Evolutionary conservation across 1,140 invertebrate species (phyloP).

Genomic region (Panagrolaimus sp.): DNA sequence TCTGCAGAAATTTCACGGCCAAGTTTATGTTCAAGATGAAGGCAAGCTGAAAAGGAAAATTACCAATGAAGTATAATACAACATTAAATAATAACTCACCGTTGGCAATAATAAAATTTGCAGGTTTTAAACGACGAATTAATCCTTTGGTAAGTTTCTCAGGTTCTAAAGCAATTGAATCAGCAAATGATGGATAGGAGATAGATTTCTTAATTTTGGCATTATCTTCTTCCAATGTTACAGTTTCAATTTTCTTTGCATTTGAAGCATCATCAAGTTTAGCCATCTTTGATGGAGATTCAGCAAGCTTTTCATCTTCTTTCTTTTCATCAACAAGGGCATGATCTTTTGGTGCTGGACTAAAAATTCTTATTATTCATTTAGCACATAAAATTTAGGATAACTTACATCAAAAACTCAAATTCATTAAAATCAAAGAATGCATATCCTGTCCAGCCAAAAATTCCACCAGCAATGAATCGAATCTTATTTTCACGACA

Average conservation of each 20-base stretch:
- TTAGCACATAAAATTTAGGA: too few species aligned
- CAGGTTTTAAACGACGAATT: conserved; percentile 23
- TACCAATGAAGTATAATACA: not conserved
- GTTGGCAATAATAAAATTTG: conserved; percentile 19
- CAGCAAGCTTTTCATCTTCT: conserved; percentile 34
- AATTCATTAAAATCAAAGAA: conserved; percentile 82
- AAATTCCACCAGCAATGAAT: conserved; percentile 73
- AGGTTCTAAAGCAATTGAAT: conserved; percentile 3
- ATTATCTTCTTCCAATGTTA: conserved; percentile 41
- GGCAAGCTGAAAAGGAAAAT: not conserved
- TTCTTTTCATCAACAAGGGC: conserved; percentile 30
- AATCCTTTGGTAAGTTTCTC: conserved; percentile 25
- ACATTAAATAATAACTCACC: conserved; percentile 10
- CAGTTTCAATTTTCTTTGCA: conserved; percentile 25
- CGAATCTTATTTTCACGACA: conserved; percentile 73
- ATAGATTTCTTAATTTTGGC: conserved; percentile 32
- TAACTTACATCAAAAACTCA: conserved; percentile 79
- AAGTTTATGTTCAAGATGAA: conserved; percentile 16
- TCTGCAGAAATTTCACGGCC: conserved; percentile 19
- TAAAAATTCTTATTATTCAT: too few species aligned
- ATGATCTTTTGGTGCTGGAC: conserved; percentile 14
- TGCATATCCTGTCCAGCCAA: conserved; percentile 84
- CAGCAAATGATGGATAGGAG: not conserved
- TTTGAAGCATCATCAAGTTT: not conserved
- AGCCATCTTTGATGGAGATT: not conserved